Base-by-base conservation (phyloP, 1,140 invertebrate species). In the Achroia grisella region DNA sequence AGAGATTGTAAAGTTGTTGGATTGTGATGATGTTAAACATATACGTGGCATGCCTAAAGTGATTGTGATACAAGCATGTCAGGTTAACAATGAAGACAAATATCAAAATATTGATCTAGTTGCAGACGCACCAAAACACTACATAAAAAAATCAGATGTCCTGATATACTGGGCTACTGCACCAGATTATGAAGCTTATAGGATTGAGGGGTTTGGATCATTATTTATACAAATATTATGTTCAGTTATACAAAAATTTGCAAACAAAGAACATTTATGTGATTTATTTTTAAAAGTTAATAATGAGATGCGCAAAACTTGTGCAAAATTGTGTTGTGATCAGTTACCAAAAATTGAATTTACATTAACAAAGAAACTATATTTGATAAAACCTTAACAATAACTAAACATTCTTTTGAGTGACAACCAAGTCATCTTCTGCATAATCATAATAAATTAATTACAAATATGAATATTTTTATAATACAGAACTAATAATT, bases 11-110 rank as follows among this genome's bases (percentile, higher is more conserved):
- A 62, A 63, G 8, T 43, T 77, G 35, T 45, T 85, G 35, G 78
- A 83, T 44, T 71, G 70, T 30, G 68, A 83, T 56, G 62, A 69
- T n/a, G 64, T 59, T 14, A 31, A 41, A 5, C 42, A 69, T 6
- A 54, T 80, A 30, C 52, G 55, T 52, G 64, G 64, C 0, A 75
- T 71, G 28, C 81, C 81, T 3, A 85, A 85, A 51, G 56, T 85
- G 8, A 49, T 83, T 4, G 71, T 85, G 43, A 36, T 82, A n/a
- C 77, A 85, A 58, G 81, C 81, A n/a, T 85, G 81, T 53, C 77
- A 82, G 55, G 67, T 72, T 30, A 23, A 6, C 17, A 50, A 70
- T 48, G 60, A 67, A 48, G 52, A 52, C 15, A 34, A 57, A 33
- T 23, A 23, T 23, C 14, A 57, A 28, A 39, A 15, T 30, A 40